Evolutionary conservation across 2,113 vertebrate genomes (phyloP).

Genomic region (Myotis brandtii): DNA sequence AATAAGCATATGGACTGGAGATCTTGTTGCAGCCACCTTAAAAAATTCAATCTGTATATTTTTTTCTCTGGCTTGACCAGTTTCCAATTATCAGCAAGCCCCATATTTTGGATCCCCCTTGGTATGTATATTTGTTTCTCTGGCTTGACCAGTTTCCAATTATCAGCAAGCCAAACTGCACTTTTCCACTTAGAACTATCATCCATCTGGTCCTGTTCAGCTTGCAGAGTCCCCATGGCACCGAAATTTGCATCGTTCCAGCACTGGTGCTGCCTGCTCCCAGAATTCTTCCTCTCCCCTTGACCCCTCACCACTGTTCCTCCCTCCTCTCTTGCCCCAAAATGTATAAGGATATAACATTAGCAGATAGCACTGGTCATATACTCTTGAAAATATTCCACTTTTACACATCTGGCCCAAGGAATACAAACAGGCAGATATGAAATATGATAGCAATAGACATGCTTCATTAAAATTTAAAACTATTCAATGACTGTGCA

Average conservation of each 20-base stretch:
- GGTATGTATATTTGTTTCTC: not conserved
- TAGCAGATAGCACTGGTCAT: not conserved
- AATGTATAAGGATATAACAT: not conserved
- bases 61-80: not conserved
- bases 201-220: not conserved
- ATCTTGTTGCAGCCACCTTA: not conserved
- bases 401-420: not conserved
- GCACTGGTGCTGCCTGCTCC: not conserved
- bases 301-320: not conserved
- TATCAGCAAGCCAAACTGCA: not conserved
- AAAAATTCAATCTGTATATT: not conserved
- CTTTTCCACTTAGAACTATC: not conserved
- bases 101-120: not conserved
- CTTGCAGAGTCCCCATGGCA: not conserved
- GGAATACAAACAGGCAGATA: not conserved
- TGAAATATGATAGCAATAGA: constrained; percentile 10
- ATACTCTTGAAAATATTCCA: not conserved
- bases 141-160: not conserved
- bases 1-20: not conserved
- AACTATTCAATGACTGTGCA: not conserved
- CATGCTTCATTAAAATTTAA: constrained; percentile 44
- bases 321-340: not conserved
- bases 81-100: not conserved
- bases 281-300: not conserved
- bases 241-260: not conserved